phyloP scores from a whole-genome alignment of 2,113 vertebrate genomes.

The Excalfactoria chinensis region DNA sequence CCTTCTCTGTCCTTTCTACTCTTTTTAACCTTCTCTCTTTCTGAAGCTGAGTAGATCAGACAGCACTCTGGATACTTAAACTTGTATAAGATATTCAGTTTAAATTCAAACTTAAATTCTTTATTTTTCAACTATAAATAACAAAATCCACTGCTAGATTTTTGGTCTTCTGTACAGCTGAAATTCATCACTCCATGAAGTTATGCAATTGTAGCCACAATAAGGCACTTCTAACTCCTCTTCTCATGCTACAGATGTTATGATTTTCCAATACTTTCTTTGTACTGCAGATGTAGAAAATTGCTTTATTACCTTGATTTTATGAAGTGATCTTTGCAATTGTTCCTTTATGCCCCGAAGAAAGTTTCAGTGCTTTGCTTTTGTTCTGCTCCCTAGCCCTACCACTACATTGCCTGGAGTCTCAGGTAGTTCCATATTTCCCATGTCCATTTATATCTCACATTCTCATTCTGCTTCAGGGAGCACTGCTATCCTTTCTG shows the following conservation, averaged over 20 bases:
- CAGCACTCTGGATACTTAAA: neutral
- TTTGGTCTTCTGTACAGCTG: neutral
- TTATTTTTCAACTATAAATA: neutral
- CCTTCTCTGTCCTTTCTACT: neutral
- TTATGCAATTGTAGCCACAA: neutral
- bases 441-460: neutral
- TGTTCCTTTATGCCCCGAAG: neutral
- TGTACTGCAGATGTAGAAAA: neutral
- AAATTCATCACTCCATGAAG: conserved; percentile 16
- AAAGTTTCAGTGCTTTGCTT: neutral
- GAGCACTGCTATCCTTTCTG: neutral
- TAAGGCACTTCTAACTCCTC: neutral
- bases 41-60: neutral
- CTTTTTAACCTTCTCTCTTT: neutral
- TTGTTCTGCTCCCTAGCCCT: neutral
- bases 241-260: neutral
- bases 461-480: neutral
- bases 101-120: neutral
- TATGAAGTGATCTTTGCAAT: neutral
- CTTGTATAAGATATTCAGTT: neutral
- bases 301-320: neutral
- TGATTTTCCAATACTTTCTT: neutral
- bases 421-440: neutral
- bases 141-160: neutral
- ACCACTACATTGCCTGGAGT: neutral